These are phyloP conservation scores for Tinea pellionella DNA, from an alignment of 2,888 invertebrate species.

Conservation along the genomic window DNA sequence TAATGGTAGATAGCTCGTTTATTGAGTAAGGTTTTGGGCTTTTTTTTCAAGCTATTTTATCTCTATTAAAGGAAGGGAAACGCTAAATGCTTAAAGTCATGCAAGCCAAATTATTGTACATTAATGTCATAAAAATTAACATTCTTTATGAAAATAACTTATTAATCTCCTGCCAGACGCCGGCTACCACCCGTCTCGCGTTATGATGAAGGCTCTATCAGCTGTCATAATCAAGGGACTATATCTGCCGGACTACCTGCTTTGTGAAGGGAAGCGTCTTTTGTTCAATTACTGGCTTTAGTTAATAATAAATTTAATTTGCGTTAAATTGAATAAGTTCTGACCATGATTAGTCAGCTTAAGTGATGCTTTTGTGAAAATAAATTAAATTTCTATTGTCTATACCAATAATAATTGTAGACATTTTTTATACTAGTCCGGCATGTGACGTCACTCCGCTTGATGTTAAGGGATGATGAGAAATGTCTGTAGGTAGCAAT, in stretches of 20 bases:
- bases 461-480: too few species aligned
- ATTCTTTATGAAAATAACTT: not conserved
- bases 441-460: too few species aligned
- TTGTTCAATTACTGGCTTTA: not conserved
- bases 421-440: too few species aligned
- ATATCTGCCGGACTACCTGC: not conserved
- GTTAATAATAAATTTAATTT: not conserved
- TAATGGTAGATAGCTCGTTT: too few species aligned
- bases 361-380: not conserved
- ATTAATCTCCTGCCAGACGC: conserved; percentile 4
- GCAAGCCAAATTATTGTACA: not conserved
- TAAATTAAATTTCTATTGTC: not conserved
- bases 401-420: too few species aligned
- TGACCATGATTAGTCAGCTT: not conserved
- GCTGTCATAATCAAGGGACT: conserved; percentile 10
- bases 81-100: too few species aligned
- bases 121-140: not conserved
- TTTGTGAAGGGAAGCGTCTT: not conserved
- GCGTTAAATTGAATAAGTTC: not conserved
- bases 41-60: too few species aligned
- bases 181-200: conserved; percentile 9
- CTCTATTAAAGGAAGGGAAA: too few species aligned
- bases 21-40: too few species aligned
- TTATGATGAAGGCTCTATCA: conserved; percentile 9
- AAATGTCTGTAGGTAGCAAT: too few species aligned